phyloP scores from a whole-genome alignment of 2,797 vertebrate genomes.

The Bufotes viridis region DNA sequence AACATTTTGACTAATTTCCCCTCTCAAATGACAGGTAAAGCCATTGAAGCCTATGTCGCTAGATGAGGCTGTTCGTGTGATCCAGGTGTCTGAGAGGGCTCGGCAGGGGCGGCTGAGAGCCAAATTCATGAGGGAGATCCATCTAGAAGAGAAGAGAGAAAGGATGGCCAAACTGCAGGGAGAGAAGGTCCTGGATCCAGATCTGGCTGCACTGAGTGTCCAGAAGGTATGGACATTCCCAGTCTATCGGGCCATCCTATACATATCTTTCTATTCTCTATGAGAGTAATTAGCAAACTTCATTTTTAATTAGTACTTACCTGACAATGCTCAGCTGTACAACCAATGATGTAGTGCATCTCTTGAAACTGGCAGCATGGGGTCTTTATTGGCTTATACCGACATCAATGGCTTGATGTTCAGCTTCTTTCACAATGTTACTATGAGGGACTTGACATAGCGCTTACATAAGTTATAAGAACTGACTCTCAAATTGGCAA shows the following conservation, averaged over 20 bases:
- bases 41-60: constrained; percentile 64
- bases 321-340: not conserved
- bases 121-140: constrained; percentile 78
- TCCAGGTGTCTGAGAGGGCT: constrained; percentile 82
- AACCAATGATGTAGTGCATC: not conserved
- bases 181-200: not conserved
- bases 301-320: not conserved
- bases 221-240: constrained; percentile 76
- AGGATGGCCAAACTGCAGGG: constrained; percentile 51
- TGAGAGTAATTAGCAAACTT: not conserved
- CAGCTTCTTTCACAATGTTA: not conserved
- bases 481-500: too few species aligned
- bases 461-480: too few species aligned
- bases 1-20: not conserved
- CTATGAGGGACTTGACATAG: not conserved
- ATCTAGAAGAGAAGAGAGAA: constrained; percentile 70
- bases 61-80: constrained; percentile 73
- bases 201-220: constrained; percentile 74
- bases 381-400: not conserved
- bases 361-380: not conserved
- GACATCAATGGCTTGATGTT: not conserved
- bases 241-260: not conserved
- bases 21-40: constrained; percentile 62
- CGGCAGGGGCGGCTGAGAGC: constrained; percentile 81
- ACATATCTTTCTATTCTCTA: not conserved